A percentile compares a stretch with the other conserved stretches of the same genome.
phyloP scores from a whole-genome alignment of 2,888 invertebrate species.

The Cantharis lateralis region DNA sequence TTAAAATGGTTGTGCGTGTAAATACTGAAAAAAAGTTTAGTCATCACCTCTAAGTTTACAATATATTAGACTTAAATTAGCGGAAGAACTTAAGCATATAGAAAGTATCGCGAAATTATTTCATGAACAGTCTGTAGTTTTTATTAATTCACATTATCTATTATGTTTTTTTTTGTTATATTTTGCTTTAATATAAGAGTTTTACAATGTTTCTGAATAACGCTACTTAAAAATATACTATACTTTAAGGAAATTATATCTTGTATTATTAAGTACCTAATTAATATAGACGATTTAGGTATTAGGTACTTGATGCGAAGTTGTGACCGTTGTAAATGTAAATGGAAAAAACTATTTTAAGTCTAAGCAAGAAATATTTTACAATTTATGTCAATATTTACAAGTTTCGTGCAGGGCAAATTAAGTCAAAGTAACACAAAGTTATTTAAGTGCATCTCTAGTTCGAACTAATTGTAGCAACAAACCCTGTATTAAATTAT shows the following conservation, averaged over 20 bases:
- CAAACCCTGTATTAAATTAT: slow-evolving; percentile 1
- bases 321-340: slow-evolving; percentile 3
- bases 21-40: slow-evolving; percentile 22
- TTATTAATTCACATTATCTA: background rate
- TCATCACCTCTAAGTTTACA: slow-evolving; percentile 24
- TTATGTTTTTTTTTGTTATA: background rate
- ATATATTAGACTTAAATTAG: slow-evolving; percentile 22
- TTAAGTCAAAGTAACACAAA: background rate
- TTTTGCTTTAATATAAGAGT: background rate
- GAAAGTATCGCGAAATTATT: slow-evolving; percentile 12
- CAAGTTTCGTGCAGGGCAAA: background rate
- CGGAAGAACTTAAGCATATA: slow-evolving; percentile 32
- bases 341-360: background rate
- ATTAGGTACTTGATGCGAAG: background rate
- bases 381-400: slow-evolving; percentile 1
- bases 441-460: background rate
- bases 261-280: background rate
- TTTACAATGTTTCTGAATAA: background rate
- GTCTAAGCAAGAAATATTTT: slow-evolving; percentile 2
- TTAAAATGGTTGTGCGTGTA: slow-evolving; percentile 22
- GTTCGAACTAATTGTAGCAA: background rate
- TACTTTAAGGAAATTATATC: background rate
- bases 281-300: background rate
- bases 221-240: background rate
- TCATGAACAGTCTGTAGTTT: slow-evolving; percentile 15